phyloP scores from a whole-genome alignment of 1,140 invertebrate genomes.

The Drosophila sucinea region DNA sequence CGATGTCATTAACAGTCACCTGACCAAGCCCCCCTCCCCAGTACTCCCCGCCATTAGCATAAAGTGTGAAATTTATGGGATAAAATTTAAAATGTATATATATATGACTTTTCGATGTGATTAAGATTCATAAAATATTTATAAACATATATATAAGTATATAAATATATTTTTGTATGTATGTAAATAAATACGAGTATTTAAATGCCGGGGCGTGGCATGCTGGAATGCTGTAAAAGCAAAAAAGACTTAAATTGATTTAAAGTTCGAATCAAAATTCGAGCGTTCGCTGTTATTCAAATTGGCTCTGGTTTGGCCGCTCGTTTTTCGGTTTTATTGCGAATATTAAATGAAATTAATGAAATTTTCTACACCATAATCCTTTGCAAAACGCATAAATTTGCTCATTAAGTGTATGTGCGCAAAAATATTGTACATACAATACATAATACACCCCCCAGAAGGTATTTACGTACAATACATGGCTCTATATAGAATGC shows the following conservation, averaged over 20 bases:
- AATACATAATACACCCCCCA: constrained; percentile 13
- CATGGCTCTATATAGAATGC: constrained; percentile 22
- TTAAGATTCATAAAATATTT: constrained; percentile 50
- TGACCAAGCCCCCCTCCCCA: constrained; percentile 15
- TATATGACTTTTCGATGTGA: constrained; percentile 51
- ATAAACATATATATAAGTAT: not conserved
- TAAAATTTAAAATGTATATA: constrained; percentile 55
- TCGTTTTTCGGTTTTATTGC: constrained; percentile 67
- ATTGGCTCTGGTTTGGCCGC: constrained; percentile 42
- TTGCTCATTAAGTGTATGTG: constrained; percentile 67
- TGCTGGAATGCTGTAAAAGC: constrained; percentile 37
- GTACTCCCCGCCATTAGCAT: constrained; percentile 30
- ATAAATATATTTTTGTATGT: not conserved
- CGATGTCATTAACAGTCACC: constrained; percentile 51
- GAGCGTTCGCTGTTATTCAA: constrained; percentile 58
- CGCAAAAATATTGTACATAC: constrained; percentile 59
- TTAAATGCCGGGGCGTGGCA: constrained; percentile 36
- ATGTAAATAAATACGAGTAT: not conserved
- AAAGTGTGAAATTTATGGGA: constrained; percentile 63
- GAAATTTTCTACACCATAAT: constrained; percentile 80
- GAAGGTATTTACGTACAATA: constrained; percentile 8
- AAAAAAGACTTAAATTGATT: constrained; percentile 61
- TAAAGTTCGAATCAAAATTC: constrained; percentile 43
- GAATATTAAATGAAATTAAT: constrained; percentile 81
- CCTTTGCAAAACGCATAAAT: constrained; percentile 81